Percentiles rank a stretch among this genome's conserved stretches.
phyloP scores from a whole-genome alignment of 2,113 vertebrate genomes.

The Vireo altiloquus region DNA sequence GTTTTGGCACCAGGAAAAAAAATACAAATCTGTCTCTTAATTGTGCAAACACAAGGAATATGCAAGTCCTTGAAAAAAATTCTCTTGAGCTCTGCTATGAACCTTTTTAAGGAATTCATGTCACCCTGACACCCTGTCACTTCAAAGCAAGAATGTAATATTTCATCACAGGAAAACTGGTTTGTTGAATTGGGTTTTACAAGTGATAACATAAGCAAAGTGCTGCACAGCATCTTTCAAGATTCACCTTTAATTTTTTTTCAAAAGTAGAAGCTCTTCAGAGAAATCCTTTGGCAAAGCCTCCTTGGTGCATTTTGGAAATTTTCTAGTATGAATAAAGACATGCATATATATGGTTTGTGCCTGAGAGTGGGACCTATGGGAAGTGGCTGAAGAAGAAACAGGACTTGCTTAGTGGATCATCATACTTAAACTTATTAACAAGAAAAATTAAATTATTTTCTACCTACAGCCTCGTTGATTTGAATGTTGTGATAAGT shows the following conservation, averaged over 20 bases:
- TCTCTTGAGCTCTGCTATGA: background rate
- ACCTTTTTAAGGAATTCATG: background rate
- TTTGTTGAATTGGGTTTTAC: background rate
- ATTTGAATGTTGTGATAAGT: background rate
- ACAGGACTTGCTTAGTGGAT: background rate
- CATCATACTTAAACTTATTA: background rate
- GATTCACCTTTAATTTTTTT: background rate
- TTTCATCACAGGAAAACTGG: background rate
- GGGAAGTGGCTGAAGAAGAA: background rate
- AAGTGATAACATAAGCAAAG: background rate
- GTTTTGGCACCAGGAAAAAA: slow-evolving; percentile 6
- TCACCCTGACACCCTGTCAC: background rate
- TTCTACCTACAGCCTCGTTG: background rate
- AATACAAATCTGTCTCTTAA: background rate
- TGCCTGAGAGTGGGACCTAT: background rate
- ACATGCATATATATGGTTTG: background rate
- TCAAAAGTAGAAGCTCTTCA: background rate
- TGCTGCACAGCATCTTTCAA: background rate
- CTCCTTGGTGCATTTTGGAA: background rate
- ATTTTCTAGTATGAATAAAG: background rate
- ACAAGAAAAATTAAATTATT: background rate
- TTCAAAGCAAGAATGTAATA: background rate
- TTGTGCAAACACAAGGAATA: background rate
- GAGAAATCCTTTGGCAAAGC: background rate
- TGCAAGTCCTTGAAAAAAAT: background rate